Percentiles rank a stretch among this genome's conserved stretches.
These are phyloP conservation scores for Pristiophorus japonicus DNA, from an alignment of 2,113 vertebrate species.

Conservation along the genomic window DNA sequence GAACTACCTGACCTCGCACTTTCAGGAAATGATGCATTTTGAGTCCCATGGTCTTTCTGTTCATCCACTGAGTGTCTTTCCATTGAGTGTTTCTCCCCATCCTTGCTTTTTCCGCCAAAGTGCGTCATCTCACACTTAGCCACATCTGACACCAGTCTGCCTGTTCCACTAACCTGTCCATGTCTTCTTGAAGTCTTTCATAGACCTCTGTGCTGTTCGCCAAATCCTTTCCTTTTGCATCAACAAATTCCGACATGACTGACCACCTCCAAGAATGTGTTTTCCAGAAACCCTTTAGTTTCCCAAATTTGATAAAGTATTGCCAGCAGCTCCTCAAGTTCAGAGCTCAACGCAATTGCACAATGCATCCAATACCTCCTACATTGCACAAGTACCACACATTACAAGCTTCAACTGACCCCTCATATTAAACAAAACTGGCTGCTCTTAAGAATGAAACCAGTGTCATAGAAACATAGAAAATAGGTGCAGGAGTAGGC, in stretches of 20 bases:
- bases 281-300: neutral
- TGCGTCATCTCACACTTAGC: too few relatives aligned
- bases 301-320: neutral
- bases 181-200: neutral
- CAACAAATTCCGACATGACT: neutral
- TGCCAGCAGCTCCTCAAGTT: neutral
- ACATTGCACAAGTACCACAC: neutral
- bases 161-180: too few relatives aligned
- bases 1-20: too few relatives aligned
- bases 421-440: neutral
- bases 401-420: neutral
- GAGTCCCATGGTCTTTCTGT: too few relatives aligned
- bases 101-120: too few relatives aligned
- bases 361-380: neutral
- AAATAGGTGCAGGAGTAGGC: too few relatives aligned
- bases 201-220: neutral
- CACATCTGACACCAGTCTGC: too few relatives aligned
- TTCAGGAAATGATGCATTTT: too few relatives aligned
- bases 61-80: too few relatives aligned
- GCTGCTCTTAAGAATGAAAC: neutral
- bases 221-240: neutral
- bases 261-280: neutral
- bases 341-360: neutral
- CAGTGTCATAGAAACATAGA: too few relatives aligned
- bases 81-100: too few relatives aligned